These are phyloP conservation scores for Suncus etruscus DNA, from an alignment of 2,113 vertebrate species.

Conservation along the genomic window DNA sequence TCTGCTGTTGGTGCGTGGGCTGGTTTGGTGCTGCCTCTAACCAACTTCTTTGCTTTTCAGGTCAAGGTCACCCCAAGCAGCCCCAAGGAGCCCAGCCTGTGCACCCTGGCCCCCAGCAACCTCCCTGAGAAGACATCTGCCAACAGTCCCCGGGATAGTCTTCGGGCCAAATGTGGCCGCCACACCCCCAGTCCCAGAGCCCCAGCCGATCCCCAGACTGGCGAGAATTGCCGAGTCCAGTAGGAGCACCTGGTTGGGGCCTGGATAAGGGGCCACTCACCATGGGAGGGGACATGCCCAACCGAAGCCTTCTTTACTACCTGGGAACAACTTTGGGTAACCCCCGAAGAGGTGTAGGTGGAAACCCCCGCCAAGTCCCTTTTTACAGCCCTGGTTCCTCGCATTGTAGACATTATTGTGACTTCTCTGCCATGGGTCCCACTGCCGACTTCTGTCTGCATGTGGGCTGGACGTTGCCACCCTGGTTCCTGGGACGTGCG, in stretches of 20 bases:
- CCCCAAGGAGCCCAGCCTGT: not conserved
- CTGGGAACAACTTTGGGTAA: not conserved
- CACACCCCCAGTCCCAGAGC: slow-evolving; percentile 60
- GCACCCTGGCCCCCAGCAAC: slow-evolving; percentile 59
- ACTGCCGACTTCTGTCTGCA: not conserved
- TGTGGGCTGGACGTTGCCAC: not conserved
- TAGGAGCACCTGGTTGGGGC: slow-evolving; percentile 74
- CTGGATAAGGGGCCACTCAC: not conserved
- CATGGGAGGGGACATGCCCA: too few species aligned
- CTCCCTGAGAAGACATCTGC: slow-evolving; percentile 31
- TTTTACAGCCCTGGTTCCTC: not conserved
- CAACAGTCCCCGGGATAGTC: slow-evolving; percentile 61
- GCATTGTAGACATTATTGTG: too few species aligned
- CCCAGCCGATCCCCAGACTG: slow-evolving; percentile 78
- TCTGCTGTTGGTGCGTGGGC: too few species aligned
- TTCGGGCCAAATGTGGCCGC: slow-evolving; percentile 30
- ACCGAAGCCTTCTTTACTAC: too few species aligned
- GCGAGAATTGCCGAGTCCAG: slow-evolving; percentile 92
- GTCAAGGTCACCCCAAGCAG: slow-evolving; percentile 63
- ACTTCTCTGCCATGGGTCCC: too few species aligned
- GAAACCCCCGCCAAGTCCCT: not conserved
- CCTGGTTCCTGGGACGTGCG: too few species aligned
- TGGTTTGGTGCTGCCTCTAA: not conserved
- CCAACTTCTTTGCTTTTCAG: slow-evolving; percentile 81
- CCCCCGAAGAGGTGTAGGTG: not conserved